Conservation (phyloP, 2,888 invertebrate species). For the Dichetophora obliterata region DNA sequence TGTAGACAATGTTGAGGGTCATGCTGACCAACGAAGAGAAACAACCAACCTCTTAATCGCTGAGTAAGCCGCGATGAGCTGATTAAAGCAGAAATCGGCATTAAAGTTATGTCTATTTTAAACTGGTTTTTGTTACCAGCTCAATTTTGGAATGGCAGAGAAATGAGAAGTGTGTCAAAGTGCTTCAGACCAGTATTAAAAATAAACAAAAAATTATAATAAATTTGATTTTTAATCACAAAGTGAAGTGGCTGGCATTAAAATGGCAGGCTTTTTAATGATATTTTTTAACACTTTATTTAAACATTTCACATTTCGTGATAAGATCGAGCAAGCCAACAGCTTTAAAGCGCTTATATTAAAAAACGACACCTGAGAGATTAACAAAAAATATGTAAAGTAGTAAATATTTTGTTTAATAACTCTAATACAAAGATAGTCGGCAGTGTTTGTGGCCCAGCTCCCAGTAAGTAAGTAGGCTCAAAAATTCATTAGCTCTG, state of each 20-base stretch:
- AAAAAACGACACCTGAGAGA: too few relatives aligned
- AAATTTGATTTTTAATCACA: neutral
- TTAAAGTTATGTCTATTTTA: slow-evolving; percentile 8
- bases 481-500: neutral
- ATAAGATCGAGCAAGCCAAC: too few relatives aligned
- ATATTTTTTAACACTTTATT: too few relatives aligned
- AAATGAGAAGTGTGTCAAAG: neutral
- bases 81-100: slow-evolving; percentile 9
- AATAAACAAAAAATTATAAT: neutral
- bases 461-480: neutral
- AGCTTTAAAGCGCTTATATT: too few relatives aligned
- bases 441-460: neutral
- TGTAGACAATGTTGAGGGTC: neutral
- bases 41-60: neutral
- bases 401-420: too few relatives aligned
- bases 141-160: neutral
- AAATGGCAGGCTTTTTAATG: too few relatives aligned
- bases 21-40: slow-evolving; percentile 16
- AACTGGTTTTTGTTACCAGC: neutral
- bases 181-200: too few relatives aligned
- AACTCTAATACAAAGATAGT: too few relatives aligned
- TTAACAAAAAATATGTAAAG: too few relatives aligned
- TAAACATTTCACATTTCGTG: too few relatives aligned
- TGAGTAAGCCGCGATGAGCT: neutral
- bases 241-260: too few relatives aligned